Base-by-base conservation (phyloP, 2,113 vertebrate genomes). In the Ameiurus melas region DNA sequence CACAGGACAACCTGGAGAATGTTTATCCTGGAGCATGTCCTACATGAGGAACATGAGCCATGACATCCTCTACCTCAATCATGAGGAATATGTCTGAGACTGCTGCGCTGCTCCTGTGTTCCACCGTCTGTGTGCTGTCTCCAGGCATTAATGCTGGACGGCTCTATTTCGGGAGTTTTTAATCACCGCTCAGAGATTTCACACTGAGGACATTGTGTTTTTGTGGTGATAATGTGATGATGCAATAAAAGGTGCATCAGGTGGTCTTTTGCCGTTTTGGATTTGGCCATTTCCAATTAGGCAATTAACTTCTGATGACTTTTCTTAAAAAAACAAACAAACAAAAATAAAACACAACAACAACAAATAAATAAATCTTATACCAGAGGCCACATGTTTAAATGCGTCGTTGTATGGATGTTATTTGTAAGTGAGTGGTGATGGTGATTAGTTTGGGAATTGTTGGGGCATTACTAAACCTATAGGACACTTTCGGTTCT, bases 141-240 rank as follows among this genome's bases (percentile, higher is more conserved):
- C n/a, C 30, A 25, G 79, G 12, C 71, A 14, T 43, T 75, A 25
- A 17, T 71, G 68, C 68, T 71, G 68, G 33, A 14, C 51, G 25
- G 25, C 36, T 87, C 36, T 83, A 51, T 83, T 73, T 68, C 36
- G 6, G 80, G 66, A 83, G 66, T 22, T 75, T 73, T 47, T 73
- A 9, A 58, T 83, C 53, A 58, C 22, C 3, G 3, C 19, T 80
- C 33, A 33, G 43, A 53, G 60, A 66, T 6, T 51, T 84, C 83
- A 85, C 75, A 14, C 20, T 5, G 77, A 82, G 33, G 19, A 78
- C 70, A 39, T 73, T 16, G 25, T 22, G 57, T 6, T 6, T 43
- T 43, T 78, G 1, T n/a, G 51, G 51, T 55, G 51, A 51, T 55
- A 43, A 39, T 66, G 20, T 55, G 62, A 57, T 27, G 0, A 82